Evolutionary conservation across 2,888 invertebrate genomes (phyloP), one percentile per base, ranked within the genome.

Genomic region (Norana najaformis): DNA sequence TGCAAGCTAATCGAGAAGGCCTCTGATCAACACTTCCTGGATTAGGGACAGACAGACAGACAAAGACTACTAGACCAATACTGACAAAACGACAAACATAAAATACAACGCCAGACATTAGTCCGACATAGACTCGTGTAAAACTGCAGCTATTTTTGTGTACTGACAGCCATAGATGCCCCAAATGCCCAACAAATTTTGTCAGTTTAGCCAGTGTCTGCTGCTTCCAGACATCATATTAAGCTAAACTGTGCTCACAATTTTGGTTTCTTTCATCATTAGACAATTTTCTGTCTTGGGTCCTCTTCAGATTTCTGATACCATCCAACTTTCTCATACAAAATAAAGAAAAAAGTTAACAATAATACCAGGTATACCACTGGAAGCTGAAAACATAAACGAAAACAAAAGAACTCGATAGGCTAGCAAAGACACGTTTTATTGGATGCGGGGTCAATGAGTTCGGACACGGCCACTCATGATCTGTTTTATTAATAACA

Each of bases 361-460:
- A 13, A n/a, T 16, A 69, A 30, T 8, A 69, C 8, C n/a, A n/a
- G n/a, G n/a, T 69, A n/a, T n/a, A n/a, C 30, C 13, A n/a, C 69
- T 16, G 16, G 69, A 47, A 69, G n/a, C 30, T n/a, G 8, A 69
- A 69, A 69, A 69, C 6, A 69, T 4, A 69, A 69, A 69, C 30
- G 30, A n/a, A 69, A 69, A 69, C 11, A 69, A 69, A n/a, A 13
- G 30, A 69, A 69, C 69, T 69, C 69, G n/a, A 69, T 11, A n/a
- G 69, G 30, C 1, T 69, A n/a, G 30, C 69, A 69, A n/a, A n/a
- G 69, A 69, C 69, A 69, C n/a, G 0, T 69, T 69, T 69, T 69
- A 69, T 69, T 69, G 69, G n/a, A 69, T 69, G n/a, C n/a, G 69
- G 69, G 69, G 69, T 69, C 69, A 69, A 69, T 69, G 69, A 69